These are phyloP conservation scores for Tiliacea citrago DNA, from an alignment of 2,888 invertebrate species.

Conservation along the genomic window DNA sequence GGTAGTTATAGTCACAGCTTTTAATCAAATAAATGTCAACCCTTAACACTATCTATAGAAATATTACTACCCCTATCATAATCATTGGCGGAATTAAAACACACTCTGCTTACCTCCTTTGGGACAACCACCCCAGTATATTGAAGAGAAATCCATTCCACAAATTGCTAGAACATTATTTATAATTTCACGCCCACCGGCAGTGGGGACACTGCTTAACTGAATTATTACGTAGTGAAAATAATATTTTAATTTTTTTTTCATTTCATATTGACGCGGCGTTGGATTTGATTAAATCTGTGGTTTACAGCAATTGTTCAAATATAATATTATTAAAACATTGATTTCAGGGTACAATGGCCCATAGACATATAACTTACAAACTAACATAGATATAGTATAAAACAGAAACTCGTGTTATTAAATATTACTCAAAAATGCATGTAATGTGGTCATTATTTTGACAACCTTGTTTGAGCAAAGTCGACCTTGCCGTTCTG, in stretches of 20 bases:
- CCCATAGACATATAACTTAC: no score
- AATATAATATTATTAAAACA: no score
- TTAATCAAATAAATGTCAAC: no score
- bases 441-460: no score
- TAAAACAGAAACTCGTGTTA: no score
- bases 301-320: neutral
- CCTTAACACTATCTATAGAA: neutral
- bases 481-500: no score
- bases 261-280: neutral
- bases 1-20: no score
- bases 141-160: constrained; percentile 48
- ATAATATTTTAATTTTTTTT: constrained; percentile 21
- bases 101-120: neutral
- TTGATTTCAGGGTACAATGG: no score
- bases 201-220: constrained; percentile 34
- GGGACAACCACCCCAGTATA: constrained; percentile 2
- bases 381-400: no score
- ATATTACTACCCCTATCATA: neutral
- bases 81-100: neutral
- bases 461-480: no score
- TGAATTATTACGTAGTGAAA: constrained; percentile 17
- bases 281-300: neutral
- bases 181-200: constrained; percentile 29
- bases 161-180: constrained; percentile 48
- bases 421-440: no score